Percentiles rank a stretch among this genome's conserved stretches.
Evolutionary conservation across 2,797 vertebrate genomes (phyloP).

Genomic region (Hemibagrus guttatus): DNA sequence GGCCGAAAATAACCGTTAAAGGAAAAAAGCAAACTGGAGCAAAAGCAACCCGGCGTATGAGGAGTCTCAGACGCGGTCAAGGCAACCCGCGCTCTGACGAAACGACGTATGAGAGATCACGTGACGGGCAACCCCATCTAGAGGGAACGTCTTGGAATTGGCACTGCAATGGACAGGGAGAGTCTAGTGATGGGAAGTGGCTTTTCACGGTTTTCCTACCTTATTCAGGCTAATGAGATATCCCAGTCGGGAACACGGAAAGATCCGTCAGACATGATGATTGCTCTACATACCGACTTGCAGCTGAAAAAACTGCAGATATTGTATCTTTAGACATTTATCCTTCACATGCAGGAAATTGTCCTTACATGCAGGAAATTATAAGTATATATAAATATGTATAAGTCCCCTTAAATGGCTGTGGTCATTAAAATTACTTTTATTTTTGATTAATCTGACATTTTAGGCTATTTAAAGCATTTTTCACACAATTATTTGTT

Average conservation of each 20-base stretch:
- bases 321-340: neutral
- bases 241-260: constrained; percentile 17
- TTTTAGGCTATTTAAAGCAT: neutral
- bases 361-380: constrained; percentile 3
- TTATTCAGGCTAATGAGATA: constrained; percentile 31
- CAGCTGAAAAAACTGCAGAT: constrained; percentile 2
- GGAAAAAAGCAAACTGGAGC: neutral
- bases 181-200: neutral
- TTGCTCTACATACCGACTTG: constrained; percentile 22
- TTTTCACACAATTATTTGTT: neutral
- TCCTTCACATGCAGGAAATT: constrained; percentile 3
- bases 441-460: neutral
- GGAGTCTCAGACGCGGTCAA: constrained; percentile 25
- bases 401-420: neutral
- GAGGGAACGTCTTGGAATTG: constrained; percentile 31
- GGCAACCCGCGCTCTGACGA: constrained; percentile 59
- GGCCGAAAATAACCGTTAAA: neutral
- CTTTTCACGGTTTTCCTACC: constrained; percentile 18
- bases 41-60: neutral
- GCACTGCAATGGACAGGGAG: constrained; percentile 30
- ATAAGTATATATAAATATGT: neutral
- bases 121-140: constrained; percentile 53
- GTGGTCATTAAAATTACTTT: neutral
- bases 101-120: constrained; percentile 43
- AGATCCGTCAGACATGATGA: constrained; percentile 36